Base-by-base conservation (phyloP, 2,113 vertebrate genomes). In the Okapia johnstoni region DNA sequence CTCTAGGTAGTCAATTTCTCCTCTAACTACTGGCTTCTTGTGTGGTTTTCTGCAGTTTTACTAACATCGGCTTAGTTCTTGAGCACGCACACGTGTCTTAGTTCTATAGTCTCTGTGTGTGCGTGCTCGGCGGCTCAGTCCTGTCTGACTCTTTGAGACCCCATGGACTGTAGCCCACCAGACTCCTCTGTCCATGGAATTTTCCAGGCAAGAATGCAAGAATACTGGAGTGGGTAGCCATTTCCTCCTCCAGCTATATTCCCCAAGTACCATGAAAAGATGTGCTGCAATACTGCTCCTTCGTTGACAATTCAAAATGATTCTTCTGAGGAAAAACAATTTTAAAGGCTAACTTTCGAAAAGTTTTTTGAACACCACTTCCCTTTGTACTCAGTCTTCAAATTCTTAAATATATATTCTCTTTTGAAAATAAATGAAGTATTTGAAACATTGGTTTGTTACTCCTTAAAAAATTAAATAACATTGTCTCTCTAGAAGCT, bases 361-460 rank as follows among this genome's bases (percentile, higher is more conserved):
- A 95, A 76, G 25, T 73, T 81, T 94, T 87, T 87, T n/a, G 91
- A 96, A 96, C n/a, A 93, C 43, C 66, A 86, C 87, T 83, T 96
- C 92, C 60, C 88, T 19, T 98, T 96, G 93, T 58, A 96, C 97
- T 77, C 57, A 86, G 5, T 23, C 26, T 70, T 66, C 54, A 43
- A 30, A 63, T 94, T 92, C 93, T 97, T 96, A 96, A 95, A 61
- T 80, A 60, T 25, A 48, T 58, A 52, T 63, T 85, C 28, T 77
- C 77, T 89, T 95, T n/a, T 60, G 61, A 93, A 97, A 93, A 94
- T 85, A 95, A 76, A 57, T 94, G 43, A 92, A 96, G 61, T 57
- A 48, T 58, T 94, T 85, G 73, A 96, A 96, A 94, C 83, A 81
- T 58, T 36, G 92, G 21, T 80, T 96, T 97, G 93, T 90, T 97